A percentile compares a stretch with the other conserved stretches of the same genome.
phyloP scores from a whole-genome alignment of 1,140 invertebrate genomes.

The Hirudo medicinalis region DNA sequence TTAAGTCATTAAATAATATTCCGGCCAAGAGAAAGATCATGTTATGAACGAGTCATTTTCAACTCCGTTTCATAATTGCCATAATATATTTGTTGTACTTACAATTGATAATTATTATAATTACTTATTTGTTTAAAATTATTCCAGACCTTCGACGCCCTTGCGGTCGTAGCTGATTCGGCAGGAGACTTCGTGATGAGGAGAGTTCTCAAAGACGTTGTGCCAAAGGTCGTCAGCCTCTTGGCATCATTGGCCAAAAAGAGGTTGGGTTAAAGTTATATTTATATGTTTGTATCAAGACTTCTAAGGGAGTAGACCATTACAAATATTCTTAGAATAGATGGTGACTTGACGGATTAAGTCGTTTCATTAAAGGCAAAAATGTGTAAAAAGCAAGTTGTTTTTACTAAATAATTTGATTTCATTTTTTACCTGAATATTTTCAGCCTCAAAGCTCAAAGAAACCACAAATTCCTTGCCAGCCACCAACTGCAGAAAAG shows the following conservation, averaged over 20 bases:
- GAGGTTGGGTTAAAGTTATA: slow-evolving; percentile 23
- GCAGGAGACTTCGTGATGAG: slow-evolving; percentile 31
- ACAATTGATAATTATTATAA: not conserved
- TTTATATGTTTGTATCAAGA: not conserved
- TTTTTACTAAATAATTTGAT: not conserved
- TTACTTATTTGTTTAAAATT: not conserved
- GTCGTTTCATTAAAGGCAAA: not conserved
- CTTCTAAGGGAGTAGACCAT: too few relatives aligned
- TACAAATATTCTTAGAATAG: too few relatives aligned
- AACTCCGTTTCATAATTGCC: too few relatives aligned
- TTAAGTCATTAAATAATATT: too few relatives aligned
- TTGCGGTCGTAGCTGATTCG: slow-evolving; percentile 25
- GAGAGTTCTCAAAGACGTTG: slow-evolving; percentile 30
- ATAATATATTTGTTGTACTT: too few relatives aligned
- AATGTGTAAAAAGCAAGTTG: too few relatives aligned
- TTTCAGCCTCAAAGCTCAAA: slow-evolving; percentile 27
- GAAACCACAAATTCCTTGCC: slow-evolving; percentile 28
- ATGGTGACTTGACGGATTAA: too few relatives aligned
- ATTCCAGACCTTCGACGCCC: slow-evolving; percentile 25
- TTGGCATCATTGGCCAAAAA: slow-evolving; percentile 28
- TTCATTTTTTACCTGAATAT: slow-evolving; percentile 16
- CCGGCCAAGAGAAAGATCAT: too few relatives aligned
- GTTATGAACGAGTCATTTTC: too few relatives aligned
- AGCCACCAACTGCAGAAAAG: slow-evolving; percentile 30
- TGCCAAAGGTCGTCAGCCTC: slow-evolving; percentile 28